phyloP scores from a whole-genome alignment of 2,888 invertebrate genomes.

The Chloromyia formosa region DNA sequence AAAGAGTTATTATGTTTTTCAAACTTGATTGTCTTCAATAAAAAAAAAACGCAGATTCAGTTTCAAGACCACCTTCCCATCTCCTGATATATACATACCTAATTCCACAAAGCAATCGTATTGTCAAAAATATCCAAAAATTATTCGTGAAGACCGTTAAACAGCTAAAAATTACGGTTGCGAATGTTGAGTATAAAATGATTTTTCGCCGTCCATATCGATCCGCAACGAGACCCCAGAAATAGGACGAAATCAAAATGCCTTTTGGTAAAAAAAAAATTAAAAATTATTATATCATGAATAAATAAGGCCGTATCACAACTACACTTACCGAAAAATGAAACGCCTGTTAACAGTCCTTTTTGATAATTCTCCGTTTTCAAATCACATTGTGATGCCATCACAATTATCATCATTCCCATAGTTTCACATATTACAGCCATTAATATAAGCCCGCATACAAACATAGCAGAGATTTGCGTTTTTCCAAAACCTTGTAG shows the following conservation, averaged over 20 bases:
- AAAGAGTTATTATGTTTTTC: too few relatives aligned
- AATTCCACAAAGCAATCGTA: constrained; percentile 67
- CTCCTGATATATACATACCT: constrained; percentile 65
- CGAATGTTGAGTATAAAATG: constrained; percentile 64
- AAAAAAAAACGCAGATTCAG: too few relatives aligned
- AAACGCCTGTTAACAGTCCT: constrained; percentile 71
- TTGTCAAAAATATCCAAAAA: constrained; percentile 66
- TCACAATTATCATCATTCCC: constrained; percentile 73
- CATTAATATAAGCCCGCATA: constrained; percentile 72
- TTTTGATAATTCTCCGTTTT: constrained; percentile 68
- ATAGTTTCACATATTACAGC: constrained; percentile 76
- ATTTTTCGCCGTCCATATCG: constrained; percentile 66
- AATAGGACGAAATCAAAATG: constrained; percentile 68
- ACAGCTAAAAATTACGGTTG: constrained; percentile 65
- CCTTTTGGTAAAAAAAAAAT: constrained; percentile 55
- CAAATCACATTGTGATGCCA: constrained; percentile 77
- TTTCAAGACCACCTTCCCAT: too few relatives aligned
- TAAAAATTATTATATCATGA: neutral
- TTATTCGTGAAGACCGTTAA: constrained; percentile 66
- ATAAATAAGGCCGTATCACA: neutral
- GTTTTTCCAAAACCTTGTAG: constrained; percentile 71
- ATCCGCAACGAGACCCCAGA: constrained; percentile 70
- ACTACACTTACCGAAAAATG: constrained; percentile 63
- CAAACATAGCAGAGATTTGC: constrained; percentile 69
- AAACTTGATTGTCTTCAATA: too few relatives aligned